These are phyloP conservation scores for Lasius fuliginosus DNA, from an alignment of 2,888 invertebrate genomes.

Conservation along the genomic window DNA sequence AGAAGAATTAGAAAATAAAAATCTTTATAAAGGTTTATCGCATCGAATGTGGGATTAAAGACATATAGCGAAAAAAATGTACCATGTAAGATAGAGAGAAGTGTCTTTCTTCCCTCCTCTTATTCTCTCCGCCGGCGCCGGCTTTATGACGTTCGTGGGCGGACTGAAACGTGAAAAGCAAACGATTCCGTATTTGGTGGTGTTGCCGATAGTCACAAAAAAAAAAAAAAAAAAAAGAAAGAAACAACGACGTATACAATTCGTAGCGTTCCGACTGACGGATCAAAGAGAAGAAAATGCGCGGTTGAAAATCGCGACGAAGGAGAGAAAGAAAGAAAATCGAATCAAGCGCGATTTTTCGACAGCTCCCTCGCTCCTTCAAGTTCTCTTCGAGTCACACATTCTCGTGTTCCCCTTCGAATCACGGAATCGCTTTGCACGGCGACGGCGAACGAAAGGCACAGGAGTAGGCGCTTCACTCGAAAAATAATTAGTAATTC, in stretches of 20 bases:
- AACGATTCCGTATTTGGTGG: slow-evolving; percentile 73
- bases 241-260: neutral
- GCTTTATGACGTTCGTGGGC: slow-evolving; percentile 70
- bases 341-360: neutral
- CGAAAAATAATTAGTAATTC: slow-evolving; percentile 34
- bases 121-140: slow-evolving; percentile 56
- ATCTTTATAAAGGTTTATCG: neutral
- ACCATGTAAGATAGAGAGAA: slow-evolving; percentile 9
- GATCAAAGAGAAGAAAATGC: slow-evolving; percentile 8
- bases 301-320: neutral
- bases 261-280: neutral
- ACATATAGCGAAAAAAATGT: slow-evolving; percentile 27
- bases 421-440: neutral
- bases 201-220: slow-evolving; percentile 15
- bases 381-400: neutral
- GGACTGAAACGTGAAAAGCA: slow-evolving; percentile 73
- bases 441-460: neutral
- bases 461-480: neutral
- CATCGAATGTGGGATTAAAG: neutral
- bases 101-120: slow-evolving; percentile 18
- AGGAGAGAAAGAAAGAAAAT: neutral
- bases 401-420: neutral
- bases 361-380: neutral
- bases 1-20: neutral
- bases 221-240: no score